Evolutionary conservation across 2,797 vertebrate species (phyloP).

Genomic region (Crenichthys baileyi): DNA sequence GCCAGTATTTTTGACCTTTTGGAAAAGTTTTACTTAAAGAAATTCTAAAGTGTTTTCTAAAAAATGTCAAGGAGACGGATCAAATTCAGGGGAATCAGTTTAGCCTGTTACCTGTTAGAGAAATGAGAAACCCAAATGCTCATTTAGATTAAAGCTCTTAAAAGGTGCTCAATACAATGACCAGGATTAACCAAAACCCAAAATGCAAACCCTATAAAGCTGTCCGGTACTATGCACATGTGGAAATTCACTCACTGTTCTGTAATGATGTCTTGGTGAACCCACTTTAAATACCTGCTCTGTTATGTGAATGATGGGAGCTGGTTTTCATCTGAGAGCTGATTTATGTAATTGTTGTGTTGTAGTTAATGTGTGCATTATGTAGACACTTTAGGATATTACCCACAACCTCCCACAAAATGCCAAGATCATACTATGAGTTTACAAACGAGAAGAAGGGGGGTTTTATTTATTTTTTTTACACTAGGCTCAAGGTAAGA

Average conservation of each 20-base stretch:
- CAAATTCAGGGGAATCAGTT: too few species aligned
- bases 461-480: too few species aligned
- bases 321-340: background rate
- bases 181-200: background rate
- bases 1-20: background rate
- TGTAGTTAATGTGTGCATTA: background rate
- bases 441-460: background rate
- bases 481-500: too few species aligned
- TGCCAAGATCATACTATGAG: background rate
- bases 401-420: background rate
- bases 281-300: background rate
- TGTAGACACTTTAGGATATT: background rate
- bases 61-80: too few species aligned
- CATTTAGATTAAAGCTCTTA: too few species aligned
- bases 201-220: background rate
- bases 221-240: background rate
- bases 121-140: too few species aligned
- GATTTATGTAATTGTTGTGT: background rate
- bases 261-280: background rate
- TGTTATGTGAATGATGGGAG: background rate
- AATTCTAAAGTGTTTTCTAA: background rate
- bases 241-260: background rate
- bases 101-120: too few species aligned
- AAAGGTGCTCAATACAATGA: too few species aligned
- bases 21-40: background rate